Base-by-base conservation (phyloP, 2,113 vertebrate genomes). In the Sinocyclocheilus anophthalmus region DNA sequence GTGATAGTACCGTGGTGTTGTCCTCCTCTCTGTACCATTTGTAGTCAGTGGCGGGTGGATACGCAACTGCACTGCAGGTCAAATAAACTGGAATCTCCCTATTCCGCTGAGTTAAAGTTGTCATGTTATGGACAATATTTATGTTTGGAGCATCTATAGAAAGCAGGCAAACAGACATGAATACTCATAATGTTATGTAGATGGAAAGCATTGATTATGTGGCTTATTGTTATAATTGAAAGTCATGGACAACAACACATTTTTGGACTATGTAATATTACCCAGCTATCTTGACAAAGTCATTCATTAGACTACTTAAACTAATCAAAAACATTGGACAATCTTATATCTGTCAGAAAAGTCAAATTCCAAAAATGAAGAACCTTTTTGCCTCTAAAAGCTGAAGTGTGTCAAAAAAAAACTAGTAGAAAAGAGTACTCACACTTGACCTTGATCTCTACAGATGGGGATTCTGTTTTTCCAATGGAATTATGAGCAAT, bases 121-220 rank as follows among this genome's bases (percentile, higher is more conserved):
- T 86, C 59, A 76, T 37, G 45, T 90, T 91, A 37, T 85, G 72
- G 13, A 78, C 33, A 78, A 95, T 87, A 13, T 63, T 84, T 45
- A 83, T 10, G 42, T 89, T 91, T 80, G 93, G 93, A 55, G 14
- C 84, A 88, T 93, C 94, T 95, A 45, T 70, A 48, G 4, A 78
- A 50, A 18, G 50, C 55, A 72, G 26, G 24, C 3, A 33, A 3
- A 22, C 59, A 20, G 22, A 57, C 24, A 63, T 2, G 2, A 67
- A 20, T 5, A 45, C 20, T 37, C 67, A 50, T 16, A 18, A 72
- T 20, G 24, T 61, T 45, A 48, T 2, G 4, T 12, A 24, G 9
- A 63, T 24, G 59, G 10, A 26, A 65, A 63, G 11, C 59, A 63
- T 4, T 26, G 4, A 65, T 65, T 12, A 26, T 65, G 24, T 2